phyloP scores from a whole-genome alignment of 2,113 vertebrate genomes.

The Odobenus rosmarus region DNA sequence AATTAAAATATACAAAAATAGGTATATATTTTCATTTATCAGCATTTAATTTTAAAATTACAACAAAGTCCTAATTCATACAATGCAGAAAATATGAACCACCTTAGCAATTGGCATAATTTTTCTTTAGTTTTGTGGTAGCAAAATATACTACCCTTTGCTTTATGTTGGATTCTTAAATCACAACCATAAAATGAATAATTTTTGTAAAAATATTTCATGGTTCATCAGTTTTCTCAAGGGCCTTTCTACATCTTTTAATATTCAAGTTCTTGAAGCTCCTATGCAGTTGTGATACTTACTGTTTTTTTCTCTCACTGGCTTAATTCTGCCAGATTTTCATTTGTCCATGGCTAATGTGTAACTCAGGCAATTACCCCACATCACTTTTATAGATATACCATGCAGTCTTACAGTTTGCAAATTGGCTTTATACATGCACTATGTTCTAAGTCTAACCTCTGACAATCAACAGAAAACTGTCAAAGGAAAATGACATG shows the following conservation, averaged over 20 bases:
- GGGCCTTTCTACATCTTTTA: not conserved
- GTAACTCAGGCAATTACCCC: not conserved
- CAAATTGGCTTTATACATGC: not conserved
- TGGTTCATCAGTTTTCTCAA: not conserved
- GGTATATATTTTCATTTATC: slow-evolving; percentile 7
- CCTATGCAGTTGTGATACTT: not conserved
- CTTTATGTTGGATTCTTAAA: slow-evolving; percentile 4
- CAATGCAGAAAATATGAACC: not conserved
- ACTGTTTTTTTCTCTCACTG: not conserved
- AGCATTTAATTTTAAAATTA: slow-evolving; percentile 30
- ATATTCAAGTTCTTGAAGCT: not conserved
- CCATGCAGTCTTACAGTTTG: not conserved
- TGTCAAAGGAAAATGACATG: not conserved
- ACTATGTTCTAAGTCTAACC: not conserved
- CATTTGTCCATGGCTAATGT: not conserved
- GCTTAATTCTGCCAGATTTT: not conserved
- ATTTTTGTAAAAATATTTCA: slow-evolving; percentile 2
- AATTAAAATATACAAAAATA: slow-evolving; percentile 10
- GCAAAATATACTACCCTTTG: not conserved
- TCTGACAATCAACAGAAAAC: not conserved
- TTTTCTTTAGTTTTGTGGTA: slow-evolving; percentile 7
- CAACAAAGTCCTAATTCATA: not conserved
- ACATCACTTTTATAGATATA: not conserved
- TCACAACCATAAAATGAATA: not conserved
- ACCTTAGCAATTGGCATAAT: not conserved